Conservation (phyloP, 2,113 vertebrate species). For the Ptychochromis oligacanthus region DNA sequence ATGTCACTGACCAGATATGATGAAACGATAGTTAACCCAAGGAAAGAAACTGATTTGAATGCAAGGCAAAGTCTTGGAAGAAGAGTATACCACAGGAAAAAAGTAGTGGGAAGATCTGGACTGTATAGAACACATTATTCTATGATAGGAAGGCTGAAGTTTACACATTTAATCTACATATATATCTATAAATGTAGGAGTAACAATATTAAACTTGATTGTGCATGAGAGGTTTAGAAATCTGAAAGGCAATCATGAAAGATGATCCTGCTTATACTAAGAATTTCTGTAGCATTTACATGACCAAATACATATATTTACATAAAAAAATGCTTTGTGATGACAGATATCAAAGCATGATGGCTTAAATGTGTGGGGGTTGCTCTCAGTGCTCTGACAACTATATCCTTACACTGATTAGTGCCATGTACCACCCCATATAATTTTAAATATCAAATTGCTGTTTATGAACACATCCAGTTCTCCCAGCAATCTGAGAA, state of each 20-base stretch:
- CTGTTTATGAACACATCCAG: neutral
- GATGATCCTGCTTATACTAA: conserved; percentile 63
- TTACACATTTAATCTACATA: conserved; percentile 71
- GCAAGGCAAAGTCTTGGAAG: conserved; percentile 38
- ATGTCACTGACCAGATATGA: conserved; percentile 43
- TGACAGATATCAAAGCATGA: conserved; percentile 88
- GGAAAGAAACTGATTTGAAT: conserved; percentile 15
- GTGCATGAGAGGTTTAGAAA: conserved; percentile 65
- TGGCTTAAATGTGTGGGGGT: conserved; percentile 77
- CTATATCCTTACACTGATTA: conserved; percentile 45
- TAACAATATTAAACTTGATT: conserved; percentile 77
- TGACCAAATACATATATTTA: conserved; percentile 75
- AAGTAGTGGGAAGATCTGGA: conserved; percentile 50
- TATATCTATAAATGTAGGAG: conserved; percentile 78
- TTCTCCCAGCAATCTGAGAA: neutral
- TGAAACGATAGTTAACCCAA: neutral
- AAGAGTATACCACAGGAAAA: conserved; percentile 37
- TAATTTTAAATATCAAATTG: neutral
- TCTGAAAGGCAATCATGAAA: conserved; percentile 72
- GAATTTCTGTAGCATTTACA: conserved; percentile 63
- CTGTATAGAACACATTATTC: conserved; percentile 57
- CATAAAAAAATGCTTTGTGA: conserved; percentile 76
- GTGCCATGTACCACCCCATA: neutral
- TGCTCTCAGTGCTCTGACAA: conserved; percentile 51
- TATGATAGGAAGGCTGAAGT: conserved; percentile 54